Conservation (phyloP, 1,140 invertebrate genomes). For the Luehdorfia chinensis region DNA sequence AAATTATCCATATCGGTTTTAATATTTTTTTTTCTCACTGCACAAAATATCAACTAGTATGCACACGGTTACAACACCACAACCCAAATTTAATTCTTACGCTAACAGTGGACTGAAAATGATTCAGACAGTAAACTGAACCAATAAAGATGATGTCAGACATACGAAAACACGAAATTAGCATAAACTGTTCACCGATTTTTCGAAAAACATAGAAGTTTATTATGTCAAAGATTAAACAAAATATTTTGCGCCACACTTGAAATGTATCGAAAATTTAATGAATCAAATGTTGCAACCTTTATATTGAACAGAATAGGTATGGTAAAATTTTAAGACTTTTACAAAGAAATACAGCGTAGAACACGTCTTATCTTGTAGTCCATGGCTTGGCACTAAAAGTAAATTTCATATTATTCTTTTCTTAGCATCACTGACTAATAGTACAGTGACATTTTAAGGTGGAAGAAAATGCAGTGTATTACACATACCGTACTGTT, state of each 20-base stretch:
- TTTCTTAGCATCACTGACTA: slow-evolving; percentile 18
- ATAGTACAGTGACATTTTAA: slow-evolving; percentile 17
- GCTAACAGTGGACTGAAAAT: slow-evolving; percentile 32
- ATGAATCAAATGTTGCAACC: too few species aligned
- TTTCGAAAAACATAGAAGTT: too few species aligned
- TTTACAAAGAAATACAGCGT: slow-evolving; percentile 5
- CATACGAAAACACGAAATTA: slow-evolving; percentile 46
- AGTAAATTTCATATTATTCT: slow-evolving; percentile 16
- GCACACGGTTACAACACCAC: slow-evolving; percentile 17
- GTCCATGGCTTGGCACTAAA: slow-evolving; percentile 18
- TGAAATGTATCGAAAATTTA: too few species aligned
- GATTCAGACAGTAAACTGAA: slow-evolving; percentile 51
- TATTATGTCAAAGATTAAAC: too few species aligned
- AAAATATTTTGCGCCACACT: too few species aligned
- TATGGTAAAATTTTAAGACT: neutral
- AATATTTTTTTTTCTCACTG: slow-evolving; percentile 2
- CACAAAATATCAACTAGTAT: slow-evolving; percentile 17
- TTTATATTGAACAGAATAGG: too few species aligned
- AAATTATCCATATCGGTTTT: slow-evolving; percentile 32
- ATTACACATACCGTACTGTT: too few species aligned
- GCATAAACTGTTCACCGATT: slow-evolving; percentile 30
- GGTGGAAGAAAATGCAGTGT: slow-evolving; percentile 1
- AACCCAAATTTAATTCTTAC: slow-evolving; percentile 45
- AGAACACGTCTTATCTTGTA: slow-evolving; percentile 16
- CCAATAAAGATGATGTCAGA: slow-evolving; percentile 57